A percentile compares a stretch with the other conserved stretches of the same genome.
These are phyloP conservation scores for Sorex fumeus DNA, from an alignment of 2,113 vertebrate genomes.

Conservation along the genomic window DNA sequence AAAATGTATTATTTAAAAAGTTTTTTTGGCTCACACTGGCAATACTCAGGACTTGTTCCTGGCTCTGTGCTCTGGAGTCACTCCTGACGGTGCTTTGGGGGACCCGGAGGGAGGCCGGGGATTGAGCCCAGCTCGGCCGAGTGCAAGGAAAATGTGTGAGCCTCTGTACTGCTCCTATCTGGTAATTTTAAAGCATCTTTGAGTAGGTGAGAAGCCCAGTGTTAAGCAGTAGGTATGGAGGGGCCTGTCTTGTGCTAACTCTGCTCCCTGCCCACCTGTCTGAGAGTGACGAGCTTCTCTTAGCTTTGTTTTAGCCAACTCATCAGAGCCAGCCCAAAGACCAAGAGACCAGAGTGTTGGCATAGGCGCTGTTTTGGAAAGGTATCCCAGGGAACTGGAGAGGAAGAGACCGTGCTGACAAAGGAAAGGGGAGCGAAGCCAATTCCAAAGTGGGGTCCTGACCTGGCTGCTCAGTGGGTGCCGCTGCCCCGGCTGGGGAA, in stretches of 20 bases:
- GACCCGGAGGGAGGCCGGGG: too few species aligned
- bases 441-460: neutral
- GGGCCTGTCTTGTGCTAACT: neutral
- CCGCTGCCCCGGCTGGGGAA: neutral
- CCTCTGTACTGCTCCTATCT: neutral
- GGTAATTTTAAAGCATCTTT: neutral
- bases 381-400: slow-evolving; percentile 28
- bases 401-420: neutral
- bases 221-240: fast-evolving
- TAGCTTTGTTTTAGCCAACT: neutral
- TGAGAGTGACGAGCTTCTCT: neutral
- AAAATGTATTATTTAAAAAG: too few species aligned
- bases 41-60: too few species aligned
- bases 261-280: neutral
- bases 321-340: neutral
- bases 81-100: too few species aligned
- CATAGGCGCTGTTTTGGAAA: slow-evolving; percentile 52
- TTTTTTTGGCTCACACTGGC: too few species aligned
- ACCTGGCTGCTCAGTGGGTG: neutral
- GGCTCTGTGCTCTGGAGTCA: too few species aligned
- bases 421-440: slow-evolving; percentile 16
- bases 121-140: too few species aligned
- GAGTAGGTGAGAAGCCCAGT: neutral
- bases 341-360: neutral
- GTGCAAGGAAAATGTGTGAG: too few species aligned